Evolutionary conservation across 2,113 vertebrate species (phyloP).

Genomic region (Heliornis fulica): DNA sequence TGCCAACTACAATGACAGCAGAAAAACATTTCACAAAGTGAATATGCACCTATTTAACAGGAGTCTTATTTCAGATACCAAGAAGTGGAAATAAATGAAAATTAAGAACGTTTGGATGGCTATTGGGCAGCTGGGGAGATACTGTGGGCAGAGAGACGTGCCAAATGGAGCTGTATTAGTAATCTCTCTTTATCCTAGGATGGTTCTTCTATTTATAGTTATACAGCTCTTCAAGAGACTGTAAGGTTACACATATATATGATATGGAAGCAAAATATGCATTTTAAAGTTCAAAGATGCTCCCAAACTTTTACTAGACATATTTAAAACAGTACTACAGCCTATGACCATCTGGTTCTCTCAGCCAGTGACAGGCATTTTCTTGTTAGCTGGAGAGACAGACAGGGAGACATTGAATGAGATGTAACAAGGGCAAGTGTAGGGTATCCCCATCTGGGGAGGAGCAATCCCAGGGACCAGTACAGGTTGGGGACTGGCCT

Average conservation of each 20-base stretch:
- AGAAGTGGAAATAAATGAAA: conserved; percentile 20
- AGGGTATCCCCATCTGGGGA: too few species aligned
- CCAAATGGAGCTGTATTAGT: neutral
- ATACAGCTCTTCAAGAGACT: neutral
- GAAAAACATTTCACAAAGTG: neutral
- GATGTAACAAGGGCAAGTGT: too few species aligned
- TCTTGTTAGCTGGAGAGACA: too few species aligned
- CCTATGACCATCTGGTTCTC: conserved; percentile 3
- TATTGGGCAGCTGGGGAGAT: conserved; percentile 42
- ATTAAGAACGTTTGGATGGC: neutral
- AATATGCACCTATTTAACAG: neutral
- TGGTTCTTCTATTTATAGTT: conserved; percentile 36
- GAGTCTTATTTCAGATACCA: neutral
- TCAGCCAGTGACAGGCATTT: neutral
- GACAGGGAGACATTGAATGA: too few species aligned
- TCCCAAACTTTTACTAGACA: neutral
- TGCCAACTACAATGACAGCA: neutral
- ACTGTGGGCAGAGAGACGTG: neutral
- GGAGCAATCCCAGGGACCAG: too few species aligned
- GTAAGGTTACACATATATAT: neutral
- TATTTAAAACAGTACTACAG: neutral
- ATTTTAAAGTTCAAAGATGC: neutral
- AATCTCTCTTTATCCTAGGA: conserved; percentile 21
- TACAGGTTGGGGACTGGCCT: too few species aligned
- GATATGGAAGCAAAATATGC: neutral